These are phyloP conservation scores for Zootermopsis nevadensis DNA, from an alignment of 2,888 invertebrate genomes.

Conservation along the genomic window DNA sequence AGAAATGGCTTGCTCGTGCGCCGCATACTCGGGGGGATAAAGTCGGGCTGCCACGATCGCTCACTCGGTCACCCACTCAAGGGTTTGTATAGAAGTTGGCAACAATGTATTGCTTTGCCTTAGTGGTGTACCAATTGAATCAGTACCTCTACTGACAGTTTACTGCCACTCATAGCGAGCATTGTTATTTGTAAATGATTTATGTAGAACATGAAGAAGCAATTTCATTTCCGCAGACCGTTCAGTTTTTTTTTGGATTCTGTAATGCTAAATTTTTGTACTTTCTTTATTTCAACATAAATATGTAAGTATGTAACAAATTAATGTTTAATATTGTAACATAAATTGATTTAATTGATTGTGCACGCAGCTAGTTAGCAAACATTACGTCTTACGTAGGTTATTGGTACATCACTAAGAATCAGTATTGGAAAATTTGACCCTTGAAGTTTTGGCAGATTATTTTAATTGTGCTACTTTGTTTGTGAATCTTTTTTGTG, in stretches of 20 bases:
- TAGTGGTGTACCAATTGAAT: conserved; percentile 45
- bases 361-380: neutral
- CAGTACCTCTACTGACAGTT: no score
- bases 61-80: conserved; percentile 47
- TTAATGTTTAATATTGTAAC: neutral
- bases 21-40: conserved; percentile 39
- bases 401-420: conserved; percentile 42
- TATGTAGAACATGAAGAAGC: neutral
- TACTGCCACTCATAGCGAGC: no score
- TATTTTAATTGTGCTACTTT: conserved; percentile 4
- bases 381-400: neutral
- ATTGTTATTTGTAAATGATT: neutral
- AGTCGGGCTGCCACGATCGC: conserved; percentile 42
- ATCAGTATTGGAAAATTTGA: conserved; percentile 18
- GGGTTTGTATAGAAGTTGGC: conserved; percentile 52
- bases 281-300: neutral
- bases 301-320: conserved; percentile 13
- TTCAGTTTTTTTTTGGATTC: neutral
- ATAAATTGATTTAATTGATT: neutral
- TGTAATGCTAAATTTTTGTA: neutral
- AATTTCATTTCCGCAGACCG: neutral
- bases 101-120: conserved; percentile 44
- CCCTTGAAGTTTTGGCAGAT: conserved; percentile 27
- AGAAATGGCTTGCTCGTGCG: conserved; percentile 33
- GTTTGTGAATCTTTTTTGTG: conserved; percentile 3